Base-by-base conservation (phyloP, 2,113 vertebrate genomes). In the Ophiodon elongatus region DNA sequence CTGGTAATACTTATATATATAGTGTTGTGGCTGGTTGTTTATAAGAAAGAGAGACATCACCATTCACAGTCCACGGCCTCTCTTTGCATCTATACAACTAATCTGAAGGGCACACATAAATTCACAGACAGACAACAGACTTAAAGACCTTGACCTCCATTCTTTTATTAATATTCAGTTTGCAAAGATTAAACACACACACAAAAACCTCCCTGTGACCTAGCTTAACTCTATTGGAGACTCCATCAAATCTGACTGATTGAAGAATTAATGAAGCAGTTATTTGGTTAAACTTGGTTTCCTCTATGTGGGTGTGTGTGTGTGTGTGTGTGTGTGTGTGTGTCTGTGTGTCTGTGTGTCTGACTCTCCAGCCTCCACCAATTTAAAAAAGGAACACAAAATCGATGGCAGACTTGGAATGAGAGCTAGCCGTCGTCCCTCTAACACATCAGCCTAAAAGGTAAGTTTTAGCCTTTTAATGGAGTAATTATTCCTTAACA, bases 211-310 rank as follows among this genome's bases (percentile, higher is more conserved):
- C 19, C 29, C 13, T 7, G 33, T 1, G 27, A 41, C 63, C 17
- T 17, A 17, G 23, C 69, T 72, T 29, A 33, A 73, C 74, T 85
- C 63, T 1, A 21, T 75, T 63, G 76, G 37, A 85, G 62, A 82
- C 73, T 83, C 66, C 25, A 85, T 90, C 65, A 88, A 82, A 84
- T 64, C 73, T 17, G 79, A 52, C 50, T 83, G 84, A 89, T 83
- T 84, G 62, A 83, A 82, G 70, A 91, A 84, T 85, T 84, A 91
- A 90, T 70, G 72, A 85, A 84, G 83, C 63, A 76, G 77, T 25
- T 56, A 17, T 80, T 76, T 81, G 62, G 68, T 78, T 82, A 73
- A 88, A 85, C 64, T 29, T 47, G 35, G 13, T 64, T 73, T 56
- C n/a, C 17, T 76, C 31, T 73, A 66, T 35, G 65, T 33, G 27